A percentile compares a stretch with the other conserved stretches of the same genome.
Conservation (phyloP, 2,888 invertebrate genomes). For the Schizaphis graminum region DNA sequence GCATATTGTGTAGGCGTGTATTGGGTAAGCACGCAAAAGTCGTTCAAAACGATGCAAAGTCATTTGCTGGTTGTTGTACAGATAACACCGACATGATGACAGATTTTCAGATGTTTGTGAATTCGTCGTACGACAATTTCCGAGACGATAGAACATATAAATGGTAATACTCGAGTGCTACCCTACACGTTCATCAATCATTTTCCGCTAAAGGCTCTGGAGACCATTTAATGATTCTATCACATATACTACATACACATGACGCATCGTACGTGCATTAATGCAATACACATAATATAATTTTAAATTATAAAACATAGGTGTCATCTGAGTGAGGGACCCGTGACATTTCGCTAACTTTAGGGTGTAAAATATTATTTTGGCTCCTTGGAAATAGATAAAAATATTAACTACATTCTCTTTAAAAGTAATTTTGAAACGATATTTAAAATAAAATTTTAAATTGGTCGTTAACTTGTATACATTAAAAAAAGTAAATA, state of each 20-base stretch:
- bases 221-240: neutral
- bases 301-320: neutral
- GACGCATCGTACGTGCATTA: neutral
- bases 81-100: neutral
- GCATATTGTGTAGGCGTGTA: neutral
- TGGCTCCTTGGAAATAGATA: neutral
- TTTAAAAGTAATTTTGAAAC: neutral
- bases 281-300: neutral
- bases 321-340: neutral
- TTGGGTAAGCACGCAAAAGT: neutral
- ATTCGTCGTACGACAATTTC: neutral
- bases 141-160: neutral
- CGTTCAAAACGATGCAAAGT: neutral
- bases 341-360: neutral
- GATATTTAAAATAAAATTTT: neutral
- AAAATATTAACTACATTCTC: neutral
- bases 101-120: neutral
- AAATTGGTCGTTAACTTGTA: neutral
- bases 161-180: neutral
- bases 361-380: neutral
- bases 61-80: neutral
- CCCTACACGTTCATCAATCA: neutral
- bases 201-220: neutral
- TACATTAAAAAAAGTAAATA: neutral
- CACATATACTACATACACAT: neutral